Evolutionary conservation across 2,113 vertebrate species (phyloP), one percentile per base, ranked within the genome.

Genomic region (Triplophysa dalaica): DNA sequence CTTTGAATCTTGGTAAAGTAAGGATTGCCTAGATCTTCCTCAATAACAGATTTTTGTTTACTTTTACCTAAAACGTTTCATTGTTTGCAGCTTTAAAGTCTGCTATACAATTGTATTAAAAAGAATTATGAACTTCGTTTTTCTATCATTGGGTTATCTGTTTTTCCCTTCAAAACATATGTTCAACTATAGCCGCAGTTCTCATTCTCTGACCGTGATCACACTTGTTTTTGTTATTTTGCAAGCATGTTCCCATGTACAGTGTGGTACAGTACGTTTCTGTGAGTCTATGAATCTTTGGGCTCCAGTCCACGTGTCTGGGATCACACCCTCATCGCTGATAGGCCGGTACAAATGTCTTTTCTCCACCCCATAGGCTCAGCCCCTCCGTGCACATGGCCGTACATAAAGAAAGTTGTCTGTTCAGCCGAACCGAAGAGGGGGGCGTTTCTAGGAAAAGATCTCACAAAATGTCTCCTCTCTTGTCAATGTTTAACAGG

Each of bases 401-500:
- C 72, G 24, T 26, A 26, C 58, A 38, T 65, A 10, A 24, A 79
- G 26, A 82, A 67, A 74, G 38, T 22, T 64, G 10, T 19, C 61
- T 76, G 45, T 65, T 74, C 62, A 50, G 65, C 48, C 65, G 12
- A 54, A 52, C 33, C 14, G 60, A 22, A 60, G 38, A 22, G 80
- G 24, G 61, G 19, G 8, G 67, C 6, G 41, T 58, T 85, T 79
- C 79, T 79, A 66, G 70, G 79, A 74, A 83, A 24, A 43, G 38
- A 8, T 21, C 70, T 45, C 21, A 62, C 70, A 33, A 17, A 66
- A 43, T 19, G 24, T 48, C 50, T 66, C 33, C 29, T 2, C 69
- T 21, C 67, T 80, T 41, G 79, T 41, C 58, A 83, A 83, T 85
- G 70, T 83, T 83, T 81, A 83, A 85, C 80, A 85, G 77, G 73